Base-by-base conservation (phyloP, 2,113 vertebrate genomes). In the Percopsis transmontana region DNA sequence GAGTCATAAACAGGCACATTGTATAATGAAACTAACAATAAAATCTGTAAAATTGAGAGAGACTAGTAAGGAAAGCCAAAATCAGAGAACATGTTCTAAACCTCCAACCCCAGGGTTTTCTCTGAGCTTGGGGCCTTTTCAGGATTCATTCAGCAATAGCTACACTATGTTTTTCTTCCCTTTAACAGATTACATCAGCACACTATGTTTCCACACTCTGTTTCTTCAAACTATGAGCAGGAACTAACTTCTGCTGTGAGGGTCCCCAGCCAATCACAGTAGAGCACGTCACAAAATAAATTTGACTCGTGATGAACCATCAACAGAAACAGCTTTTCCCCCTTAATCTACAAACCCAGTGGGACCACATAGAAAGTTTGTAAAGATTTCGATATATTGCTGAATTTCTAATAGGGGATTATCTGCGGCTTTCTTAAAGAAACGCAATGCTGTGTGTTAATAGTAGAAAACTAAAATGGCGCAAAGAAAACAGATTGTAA, bases 351-450 rank as follows among this genome's bases (percentile, higher is more conserved):
- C 66, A 77, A 68, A 79, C 77, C 58, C 24, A 59, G 51, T 47
- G 44, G 50, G 73, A 65, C 82, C 82, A 77, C 72, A 82, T 82
- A 65, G 72, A 73, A 76, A 38, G 69, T 71, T 44, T 45, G 74
- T 59, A 64, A 84, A 80, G 62, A 82, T 82, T 81, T 77, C 27
- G 70, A 73, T 80, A 72, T 85, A 86, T 0, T 20, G 48, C 70
- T 70, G 51, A 68, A 85, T 85, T 79, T 70, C 62, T 85, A 90
- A 89, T 80, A 67, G 85, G 52, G 80, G 80, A 88, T 92, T 86
- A 91, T 66, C 23, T 19, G 39, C 62, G 58, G 79, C 55, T 79
- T 69, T 70, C 54, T 51, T 66, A 70, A 79, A 81, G 67, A 83
- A 86, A 76, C 58, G 27, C 2, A 33, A 40, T 63, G 62, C 70